Evolutionary conservation across 2,888 invertebrate species (phyloP).

Genomic region (Drosophila putrida): DNA sequence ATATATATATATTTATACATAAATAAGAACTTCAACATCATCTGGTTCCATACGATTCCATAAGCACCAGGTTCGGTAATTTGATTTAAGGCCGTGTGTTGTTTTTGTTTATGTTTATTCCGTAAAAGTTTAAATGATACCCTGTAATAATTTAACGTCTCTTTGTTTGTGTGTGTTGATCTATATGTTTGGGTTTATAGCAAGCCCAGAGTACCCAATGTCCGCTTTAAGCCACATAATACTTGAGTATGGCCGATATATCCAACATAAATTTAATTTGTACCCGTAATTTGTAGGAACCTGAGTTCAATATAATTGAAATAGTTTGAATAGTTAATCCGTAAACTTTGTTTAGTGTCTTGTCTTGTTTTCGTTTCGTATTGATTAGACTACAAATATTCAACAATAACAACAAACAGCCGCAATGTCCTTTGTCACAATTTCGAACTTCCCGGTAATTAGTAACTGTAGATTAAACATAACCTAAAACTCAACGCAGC

Average conservation of each 20-base stretch:
- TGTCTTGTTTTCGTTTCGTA: slow-evolving; percentile 35
- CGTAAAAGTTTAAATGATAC: neutral
- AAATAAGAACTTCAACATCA: slow-evolving; percentile 65
- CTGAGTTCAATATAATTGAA: slow-evolving; percentile 49
- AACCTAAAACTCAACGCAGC: slow-evolving; percentile 4
- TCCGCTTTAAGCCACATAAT: slow-evolving; percentile 32
- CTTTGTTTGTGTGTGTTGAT: slow-evolving; percentile 42
- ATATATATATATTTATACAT: slow-evolving; percentile 20
- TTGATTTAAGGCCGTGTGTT: slow-evolving; percentile 67
- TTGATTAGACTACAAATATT: slow-evolving; percentile 34
- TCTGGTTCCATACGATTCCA: slow-evolving; percentile 69
- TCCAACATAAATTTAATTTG: slow-evolving; percentile 36
- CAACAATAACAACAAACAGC: slow-evolving; percentile 30
- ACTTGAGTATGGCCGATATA: slow-evolving; percentile 23
- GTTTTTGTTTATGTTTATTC: slow-evolving; percentile 26
- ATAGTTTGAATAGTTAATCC: slow-evolving; percentile 41
- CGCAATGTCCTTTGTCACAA: slow-evolving; percentile 49
- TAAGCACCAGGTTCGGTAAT: slow-evolving; percentile 75
- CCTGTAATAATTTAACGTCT: slow-evolving; percentile 38
- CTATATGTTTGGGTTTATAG: slow-evolving; percentile 36
- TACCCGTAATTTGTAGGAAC: slow-evolving; percentile 61
- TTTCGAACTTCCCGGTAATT: slow-evolving; percentile 24
- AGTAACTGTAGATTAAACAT: slow-evolving; percentile 22
- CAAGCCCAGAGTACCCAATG: slow-evolving; percentile 25
- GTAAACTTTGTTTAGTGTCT: slow-evolving; percentile 54